Percentiles rank a stretch among this genome's conserved stretches.
phyloP scores from a whole-genome alignment of 2,888 invertebrate species.

The Amphipyra tragopoginis region DNA sequence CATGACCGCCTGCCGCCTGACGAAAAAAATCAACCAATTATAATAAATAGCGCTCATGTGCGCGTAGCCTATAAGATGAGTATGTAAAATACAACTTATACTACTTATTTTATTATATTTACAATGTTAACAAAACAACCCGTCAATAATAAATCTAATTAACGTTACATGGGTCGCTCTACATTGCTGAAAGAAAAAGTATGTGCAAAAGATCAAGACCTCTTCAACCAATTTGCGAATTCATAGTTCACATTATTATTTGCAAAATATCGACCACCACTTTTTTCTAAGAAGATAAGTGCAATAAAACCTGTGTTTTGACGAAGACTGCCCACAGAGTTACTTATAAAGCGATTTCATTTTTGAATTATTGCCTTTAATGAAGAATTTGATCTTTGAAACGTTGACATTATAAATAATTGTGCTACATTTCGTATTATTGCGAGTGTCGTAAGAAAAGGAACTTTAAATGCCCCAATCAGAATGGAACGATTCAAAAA shows the following conservation, averaged over 20 bases:
- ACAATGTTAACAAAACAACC: too few species aligned
- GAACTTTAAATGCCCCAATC: conserved; percentile 49
- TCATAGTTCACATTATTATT: conserved; percentile 38
- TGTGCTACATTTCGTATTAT: conserved; percentile 45
- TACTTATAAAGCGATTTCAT: conserved; percentile 48
- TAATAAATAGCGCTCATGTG: too few species aligned
- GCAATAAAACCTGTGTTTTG: conserved; percentile 73
- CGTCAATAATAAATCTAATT: too few species aligned
- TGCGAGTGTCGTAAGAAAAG: conserved; percentile 49
- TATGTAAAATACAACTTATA: too few species aligned
- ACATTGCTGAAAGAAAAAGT: background rate
- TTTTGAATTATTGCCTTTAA: conserved; percentile 66
- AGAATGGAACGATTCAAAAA: conserved; percentile 56
- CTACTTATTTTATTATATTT: too few species aligned
- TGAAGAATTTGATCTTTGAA: conserved; percentile 59
- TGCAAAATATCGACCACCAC: conserved; percentile 24
- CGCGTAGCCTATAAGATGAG: too few species aligned
- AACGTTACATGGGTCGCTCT: background rate
- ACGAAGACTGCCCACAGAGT: conserved; percentile 77
- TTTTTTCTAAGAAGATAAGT: conserved; percentile 49
- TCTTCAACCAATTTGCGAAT: conserved; percentile 18
- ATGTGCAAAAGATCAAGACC: conserved; percentile 32
- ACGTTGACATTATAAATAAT: conserved; percentile 54
- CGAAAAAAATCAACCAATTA: too few species aligned
- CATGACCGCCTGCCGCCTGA: too few species aligned